A percentile compares a stretch with the other conserved stretches of the same genome.
phyloP scores from a whole-genome alignment of 2,888 invertebrate genomes.

The Drosophila robusta region DNA sequence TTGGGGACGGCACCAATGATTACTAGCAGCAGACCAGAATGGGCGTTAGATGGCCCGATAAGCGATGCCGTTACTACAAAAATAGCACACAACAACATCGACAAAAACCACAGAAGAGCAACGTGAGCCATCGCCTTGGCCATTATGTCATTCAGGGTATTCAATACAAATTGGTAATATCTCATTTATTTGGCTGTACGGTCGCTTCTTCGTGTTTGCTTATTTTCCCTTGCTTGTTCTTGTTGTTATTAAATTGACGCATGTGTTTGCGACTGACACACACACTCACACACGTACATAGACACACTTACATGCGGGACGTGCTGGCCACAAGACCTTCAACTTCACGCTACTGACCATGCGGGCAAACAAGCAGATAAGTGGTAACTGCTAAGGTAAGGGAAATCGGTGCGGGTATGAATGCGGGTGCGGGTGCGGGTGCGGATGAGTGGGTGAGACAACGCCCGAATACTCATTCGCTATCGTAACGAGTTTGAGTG shows the following conservation, averaged over 20 bases:
- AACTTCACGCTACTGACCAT: conserved; percentile 41
- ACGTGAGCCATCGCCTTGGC: conserved; percentile 31
- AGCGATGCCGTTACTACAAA: conserved; percentile 22
- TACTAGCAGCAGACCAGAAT: conserved; percentile 14
- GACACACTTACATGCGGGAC: conserved; percentile 47
- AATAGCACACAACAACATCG: conserved; percentile 7
- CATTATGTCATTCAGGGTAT: conserved; percentile 74
- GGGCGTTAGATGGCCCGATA: conserved; percentile 34
- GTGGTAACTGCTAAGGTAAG: conserved; percentile 4
- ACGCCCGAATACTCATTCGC: conserved; percentile 36
- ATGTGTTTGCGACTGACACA: conserved; percentile 59
- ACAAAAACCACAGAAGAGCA: conserved; percentile 24
- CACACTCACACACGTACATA: conserved; percentile 18
- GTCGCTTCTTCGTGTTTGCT: conserved; percentile 23
- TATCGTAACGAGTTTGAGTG: conserved; percentile 65
- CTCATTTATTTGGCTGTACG: conserved; percentile 69
- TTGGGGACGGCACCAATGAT: conserved; percentile 46
- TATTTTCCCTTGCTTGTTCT: conserved; percentile 35
- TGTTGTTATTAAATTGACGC: conserved; percentile 67
- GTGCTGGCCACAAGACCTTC: conserved; percentile 53
- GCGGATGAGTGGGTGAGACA: background rate
- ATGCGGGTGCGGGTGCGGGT: background rate
- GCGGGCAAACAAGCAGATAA: conserved; percentile 31
- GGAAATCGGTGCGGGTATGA: background rate
- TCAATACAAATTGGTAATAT: conserved; percentile 79